A percentile compares a stretch with the other conserved stretches of the same genome.
phyloP scores from a whole-genome alignment of 2,888 invertebrate genomes.

The Dynastes maya region DNA sequence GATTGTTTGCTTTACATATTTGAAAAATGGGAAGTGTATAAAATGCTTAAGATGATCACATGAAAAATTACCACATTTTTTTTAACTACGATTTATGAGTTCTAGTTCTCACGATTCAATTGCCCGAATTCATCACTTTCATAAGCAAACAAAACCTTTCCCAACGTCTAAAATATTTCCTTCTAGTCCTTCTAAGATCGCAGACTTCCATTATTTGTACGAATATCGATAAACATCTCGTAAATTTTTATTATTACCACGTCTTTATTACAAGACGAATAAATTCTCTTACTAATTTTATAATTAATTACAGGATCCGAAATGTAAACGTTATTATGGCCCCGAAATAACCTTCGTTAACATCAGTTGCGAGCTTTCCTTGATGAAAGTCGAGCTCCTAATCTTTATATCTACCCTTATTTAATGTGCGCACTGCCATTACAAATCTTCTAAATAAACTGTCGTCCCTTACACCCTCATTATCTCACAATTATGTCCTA shows the following conservation, averaged over 20 bases:
- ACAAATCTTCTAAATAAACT: constrained; percentile 12
- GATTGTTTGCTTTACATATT: no score
- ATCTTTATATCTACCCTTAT: constrained; percentile 36
- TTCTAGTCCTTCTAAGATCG: no score
- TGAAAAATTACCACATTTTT: neutral
- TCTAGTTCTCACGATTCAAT: neutral
- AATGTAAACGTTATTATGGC: constrained; percentile 1
- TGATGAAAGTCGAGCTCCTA: neutral
- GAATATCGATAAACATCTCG: no score
- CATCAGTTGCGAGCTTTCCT: constrained; percentile 9
- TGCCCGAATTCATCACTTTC: neutral
- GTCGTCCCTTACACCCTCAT: constrained; percentile 17
- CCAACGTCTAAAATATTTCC: neutral
- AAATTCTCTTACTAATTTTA: neutral
- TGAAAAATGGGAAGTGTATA: no score
- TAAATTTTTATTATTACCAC: no score
- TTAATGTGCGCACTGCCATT: constrained; percentile 17
- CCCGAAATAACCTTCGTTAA: neutral
- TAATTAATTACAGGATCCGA: constrained; percentile 7
- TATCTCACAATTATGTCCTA: constrained; percentile 27
- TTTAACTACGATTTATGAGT: neutral
- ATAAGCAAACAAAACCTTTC: neutral
- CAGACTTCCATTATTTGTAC: no score
- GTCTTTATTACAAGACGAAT: neutral
- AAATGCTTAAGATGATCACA: no score